phyloP scores from a whole-genome alignment of 1,140 invertebrate genomes.

The Listronotus bonariensis region DNA sequence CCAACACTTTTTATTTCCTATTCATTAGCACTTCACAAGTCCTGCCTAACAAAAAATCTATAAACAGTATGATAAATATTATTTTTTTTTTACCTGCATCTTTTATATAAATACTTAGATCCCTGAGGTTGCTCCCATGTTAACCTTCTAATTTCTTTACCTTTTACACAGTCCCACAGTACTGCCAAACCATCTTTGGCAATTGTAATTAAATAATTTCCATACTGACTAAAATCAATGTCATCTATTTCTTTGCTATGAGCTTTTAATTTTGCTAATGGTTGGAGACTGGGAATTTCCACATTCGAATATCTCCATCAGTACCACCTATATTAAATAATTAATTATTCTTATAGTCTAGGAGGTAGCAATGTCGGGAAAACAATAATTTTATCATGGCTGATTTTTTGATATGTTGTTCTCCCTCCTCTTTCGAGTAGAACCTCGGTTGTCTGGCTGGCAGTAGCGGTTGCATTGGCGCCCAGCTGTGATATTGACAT shows the following conservation, averaged over 20 bases:
- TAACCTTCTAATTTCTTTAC: constrained; percentile 69
- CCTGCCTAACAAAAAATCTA: too few species aligned
- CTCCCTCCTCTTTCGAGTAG: too few species aligned
- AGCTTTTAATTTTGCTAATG: constrained; percentile 69
- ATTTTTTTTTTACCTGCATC: constrained; percentile 71
- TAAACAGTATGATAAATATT: too few species aligned
- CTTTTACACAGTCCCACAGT: constrained; percentile 75
- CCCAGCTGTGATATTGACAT: too few species aligned
- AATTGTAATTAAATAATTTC: constrained; percentile 78
- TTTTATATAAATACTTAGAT: constrained; percentile 81
- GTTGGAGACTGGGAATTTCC: constrained; percentile 81
- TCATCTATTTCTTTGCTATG: constrained; percentile 89
- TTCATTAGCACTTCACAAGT: too few species aligned
- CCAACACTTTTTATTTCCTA: too few species aligned
- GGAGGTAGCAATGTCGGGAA: too few species aligned
- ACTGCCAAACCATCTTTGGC: constrained; percentile 83
- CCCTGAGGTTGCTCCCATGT: constrained; percentile 73
- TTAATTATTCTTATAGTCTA: background rate
- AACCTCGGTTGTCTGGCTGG: too few species aligned
- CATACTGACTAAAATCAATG: constrained; percentile 82
- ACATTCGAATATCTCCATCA: constrained; percentile 85
- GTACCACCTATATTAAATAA: constrained; percentile 65
- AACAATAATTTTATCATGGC: too few species aligned
- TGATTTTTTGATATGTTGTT: too few species aligned
- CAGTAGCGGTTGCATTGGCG: too few species aligned